Evolutionary conservation across 2,888 invertebrate species (phyloP).

Genomic region (Hemaris fuciformis): DNA sequence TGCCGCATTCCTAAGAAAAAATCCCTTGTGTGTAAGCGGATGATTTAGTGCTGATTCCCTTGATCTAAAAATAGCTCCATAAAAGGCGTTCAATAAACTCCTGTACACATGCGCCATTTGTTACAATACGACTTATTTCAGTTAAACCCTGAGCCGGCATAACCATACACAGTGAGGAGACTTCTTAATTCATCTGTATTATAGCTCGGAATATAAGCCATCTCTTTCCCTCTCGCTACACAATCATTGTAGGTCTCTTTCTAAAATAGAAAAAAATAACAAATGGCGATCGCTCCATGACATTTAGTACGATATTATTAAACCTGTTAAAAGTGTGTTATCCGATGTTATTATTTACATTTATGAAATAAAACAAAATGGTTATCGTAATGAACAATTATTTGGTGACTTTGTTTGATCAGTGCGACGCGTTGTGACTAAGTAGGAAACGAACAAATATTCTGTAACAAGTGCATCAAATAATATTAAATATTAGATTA

Average conservation of each 20-base stretch:
- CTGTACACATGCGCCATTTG: conserved; percentile 72
- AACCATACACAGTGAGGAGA: conserved; percentile 15
- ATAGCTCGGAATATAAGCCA: conserved; percentile 26
- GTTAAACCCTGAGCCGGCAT: not conserved
- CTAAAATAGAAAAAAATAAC: conserved; percentile 41
- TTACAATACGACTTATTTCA: conserved; percentile 20
- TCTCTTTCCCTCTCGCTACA: conserved; percentile 37
- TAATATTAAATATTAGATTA: not conserved
- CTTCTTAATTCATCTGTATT: conserved; percentile 43
- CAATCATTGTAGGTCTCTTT: conserved; percentile 5
- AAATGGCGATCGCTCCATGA: conserved; percentile 70
- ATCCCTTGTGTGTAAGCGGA: not conserved
- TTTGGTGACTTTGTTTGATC: conserved; percentile 13
- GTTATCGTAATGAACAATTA: conserved; percentile 23
- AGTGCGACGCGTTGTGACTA: not conserved
- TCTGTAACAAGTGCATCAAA: not conserved
- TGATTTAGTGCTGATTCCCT: not conserved
- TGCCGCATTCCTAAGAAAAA: not conserved
- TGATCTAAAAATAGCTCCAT: conserved; percentile 63
- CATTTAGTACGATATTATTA: conserved; percentile 55
- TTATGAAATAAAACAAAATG: conserved; percentile 59
- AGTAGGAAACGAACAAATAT: not conserved
- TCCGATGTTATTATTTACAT: conserved; percentile 39
- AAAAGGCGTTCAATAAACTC: conserved; percentile 72
- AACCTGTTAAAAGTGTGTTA: conserved; percentile 49